Evolutionary conservation across 2,888 invertebrate species (phyloP).

Genomic region (Epiblema foenella): DNA sequence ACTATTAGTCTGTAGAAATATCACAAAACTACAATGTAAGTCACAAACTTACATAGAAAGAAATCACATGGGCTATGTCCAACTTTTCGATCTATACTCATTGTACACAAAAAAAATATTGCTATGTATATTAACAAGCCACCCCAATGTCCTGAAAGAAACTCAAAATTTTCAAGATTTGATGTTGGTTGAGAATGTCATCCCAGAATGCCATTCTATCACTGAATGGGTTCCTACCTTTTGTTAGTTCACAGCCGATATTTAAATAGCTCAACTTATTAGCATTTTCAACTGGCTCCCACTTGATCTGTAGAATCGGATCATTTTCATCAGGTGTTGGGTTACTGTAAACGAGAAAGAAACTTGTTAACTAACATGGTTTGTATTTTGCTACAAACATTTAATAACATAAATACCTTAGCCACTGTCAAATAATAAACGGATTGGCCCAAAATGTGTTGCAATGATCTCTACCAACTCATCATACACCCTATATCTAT

Average conservation of each 20-base stretch:
- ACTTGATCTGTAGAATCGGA: constrained; percentile 70
- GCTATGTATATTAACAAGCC: constrained; percentile 46
- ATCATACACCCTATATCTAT: no score
- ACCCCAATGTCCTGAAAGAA: constrained; percentile 74
- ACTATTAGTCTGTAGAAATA: neutral
- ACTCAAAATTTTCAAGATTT: constrained; percentile 63
- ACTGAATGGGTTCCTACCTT: constrained; percentile 74
- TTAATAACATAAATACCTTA: no score
- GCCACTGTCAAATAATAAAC: no score
- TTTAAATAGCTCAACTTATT: constrained; percentile 73
- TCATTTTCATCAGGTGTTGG: constrained; percentile 75
- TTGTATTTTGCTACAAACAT: neutral
- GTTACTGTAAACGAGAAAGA: constrained; percentile 62
- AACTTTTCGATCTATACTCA: neutral
- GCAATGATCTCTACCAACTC: no score
- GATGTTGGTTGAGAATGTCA: constrained; percentile 66
- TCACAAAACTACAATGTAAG: neutral
- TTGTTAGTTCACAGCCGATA: constrained; percentile 74
- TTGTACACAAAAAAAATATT: constrained; percentile 23
- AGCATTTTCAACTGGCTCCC: constrained; percentile 73
- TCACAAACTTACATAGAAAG: no score
- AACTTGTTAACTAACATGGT: neutral
- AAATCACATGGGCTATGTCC: neutral
- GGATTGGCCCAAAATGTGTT: no score
- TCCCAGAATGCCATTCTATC: constrained; percentile 80